Base-by-base conservation (phyloP, 1,140 invertebrate species). In the Ceratina calcarata region DNA sequence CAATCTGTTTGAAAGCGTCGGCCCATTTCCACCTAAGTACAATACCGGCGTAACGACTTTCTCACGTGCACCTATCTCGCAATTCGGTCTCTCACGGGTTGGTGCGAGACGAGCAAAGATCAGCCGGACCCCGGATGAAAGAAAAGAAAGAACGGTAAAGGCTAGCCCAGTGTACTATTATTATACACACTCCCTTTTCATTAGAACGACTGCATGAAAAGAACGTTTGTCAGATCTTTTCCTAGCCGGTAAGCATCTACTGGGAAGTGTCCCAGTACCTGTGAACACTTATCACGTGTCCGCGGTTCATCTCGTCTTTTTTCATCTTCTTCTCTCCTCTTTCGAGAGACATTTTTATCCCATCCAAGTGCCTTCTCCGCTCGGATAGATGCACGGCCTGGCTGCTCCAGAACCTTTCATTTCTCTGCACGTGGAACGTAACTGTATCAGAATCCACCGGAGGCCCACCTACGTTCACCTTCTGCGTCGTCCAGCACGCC, bases 381-480 rank as follows among this genome's bases (percentile, higher is more conserved):
- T 72, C 68, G 60, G 62, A 72, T 78, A 53, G 57, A 67, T 76
- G 65, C 72, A 68, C 20, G 71, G 45, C 45, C 37, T 45, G 37
- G 37, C 37, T 45, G 49, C 65, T 80, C 45, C 58, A 58, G 65
- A 76, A 77, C 73, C 79, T 77, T 77, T 77, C 79, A 77, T 81
- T 81, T 81, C 74, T 69, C 32, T 55, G 51, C 73, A 81, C 74
- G 66, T 70, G 45, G 67, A 70, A 70, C 65, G 58, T 70, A 81
- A 81, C 79, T 81, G 79, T 81, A 81, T 81, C 74, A 49, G 51
- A 49, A 81, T 81, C 73, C 69, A 58, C 32, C 15, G 37, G 22
- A n/a, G 71, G 78, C 69, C 74, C 73, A 81, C 79, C 79, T 81
- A 81, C 79, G 74, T 81, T 81, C 79, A 81, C 79, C 79, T 81